Base-by-base conservation (phyloP, 2,797 vertebrate species). In the Florisuga fusca region DNA sequence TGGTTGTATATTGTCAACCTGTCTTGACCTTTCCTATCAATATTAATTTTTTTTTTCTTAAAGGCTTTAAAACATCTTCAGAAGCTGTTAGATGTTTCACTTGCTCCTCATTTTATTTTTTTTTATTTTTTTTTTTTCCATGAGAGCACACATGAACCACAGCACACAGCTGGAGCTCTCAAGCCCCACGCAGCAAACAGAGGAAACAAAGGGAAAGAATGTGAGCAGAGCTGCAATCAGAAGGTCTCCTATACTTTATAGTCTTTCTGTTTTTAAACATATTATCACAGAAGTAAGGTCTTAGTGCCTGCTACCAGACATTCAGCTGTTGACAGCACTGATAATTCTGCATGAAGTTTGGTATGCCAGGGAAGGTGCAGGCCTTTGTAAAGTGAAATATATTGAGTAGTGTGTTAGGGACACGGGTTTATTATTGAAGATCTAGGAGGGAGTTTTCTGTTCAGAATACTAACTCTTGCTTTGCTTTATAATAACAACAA, bases 201-300 rank as follows among this genome's bases (percentile, higher is more conserved):
- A 54, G 9, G 23, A 26, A 38, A 38, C 9, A 38, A 38, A 38
- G 38, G 38, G 38, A 25, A 72, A 51, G 17, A 45, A 18, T 2
- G 5, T 27, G 17, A 73, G 23, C 59, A 63, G 59, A 87, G 9
- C 23, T 14, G 68, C 55, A 62, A 69, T n/a, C 15, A 85, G 59
- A 36, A 58, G 12, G n/a, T 46, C n/a, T 51, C 0, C 0, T 31
- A 12, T 4, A 7, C 18, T 82, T 73, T 46, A 19, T 29, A 33
- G 41, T n/a, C 22, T 57, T 85, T 69, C 11, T 5, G 29, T 64
- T 85, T 93, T 48, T 61, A 51, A 59, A 51, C 12, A 20, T 10
- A 33, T 16, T 17, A 43, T 14, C 31, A 46, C 18, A 46, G n/a
- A n/a, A n/a, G n/a, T n/a, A n/a, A n/a, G n/a, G n/a, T n/a, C n/a